Base-by-base conservation (phyloP, 1,140 invertebrate genomes). In the Cecropterus lyciades region DNA sequence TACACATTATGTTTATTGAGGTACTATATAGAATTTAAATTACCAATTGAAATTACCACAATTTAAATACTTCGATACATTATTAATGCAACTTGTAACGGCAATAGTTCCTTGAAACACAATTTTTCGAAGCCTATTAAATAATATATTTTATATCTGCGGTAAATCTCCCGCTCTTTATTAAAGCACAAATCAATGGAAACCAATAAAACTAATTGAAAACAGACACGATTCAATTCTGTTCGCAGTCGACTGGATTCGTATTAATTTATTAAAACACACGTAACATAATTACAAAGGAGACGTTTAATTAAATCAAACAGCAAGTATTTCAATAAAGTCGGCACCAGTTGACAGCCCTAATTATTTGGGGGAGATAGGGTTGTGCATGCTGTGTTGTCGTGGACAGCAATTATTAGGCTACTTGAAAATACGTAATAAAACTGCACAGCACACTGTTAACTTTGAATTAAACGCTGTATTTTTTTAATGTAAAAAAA, bases 281-380 rank as follows among this genome's bases (percentile, higher is more conserved):
- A 73, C 60, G 67, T 68, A 65, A 67, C 63, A 68, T 69, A 68
- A 76, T 76, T 55, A 76, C 57, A 73, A 49, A 49, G 64, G 59
- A 45, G 49, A 63, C 67, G 65, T 77, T 73, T 73, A 77, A 73
- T 73, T 77, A 77, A 77, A 77, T 69, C 65, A 67, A 71, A 71
- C 66, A 57, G 24, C 24, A 63, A 63, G 60, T 65, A 65, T 67
- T 71, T 71, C 64, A 73, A 59, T 69, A 70, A 70, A 70, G 62
- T 71, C 55, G 66, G 69, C 63, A 72, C 57, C 65, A 14, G 45
- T 57, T 57, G 70, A 68, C 68, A 81, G 33, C 75, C 72, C 76
- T 79, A 70, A 70, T 69, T 70, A 48, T 60, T 70, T 57, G 11
- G 10, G 48, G 48, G 13, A 27, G 53, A 20, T 66, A 75, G 69